Percentiles rank a stretch among this genome's conserved stretches.
These are phyloP conservation scores for Erynnis tages DNA, from an alignment of 2,888 invertebrate genomes.

Conservation along the genomic window DNA sequence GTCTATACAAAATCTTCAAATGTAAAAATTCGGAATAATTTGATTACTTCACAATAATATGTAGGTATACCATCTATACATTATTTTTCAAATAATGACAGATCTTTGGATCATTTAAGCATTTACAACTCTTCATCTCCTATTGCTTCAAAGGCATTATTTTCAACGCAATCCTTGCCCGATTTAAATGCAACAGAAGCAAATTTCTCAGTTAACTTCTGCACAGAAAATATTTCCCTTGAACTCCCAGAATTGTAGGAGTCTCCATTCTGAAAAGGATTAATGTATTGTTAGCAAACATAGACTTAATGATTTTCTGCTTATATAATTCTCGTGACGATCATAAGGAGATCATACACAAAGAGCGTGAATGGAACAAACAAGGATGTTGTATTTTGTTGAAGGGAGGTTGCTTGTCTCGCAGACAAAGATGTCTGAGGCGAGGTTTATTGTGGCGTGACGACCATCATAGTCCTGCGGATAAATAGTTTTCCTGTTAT, in stretches of 20 bases:
- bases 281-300: not conserved
- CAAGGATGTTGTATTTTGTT: too few relatives aligned
- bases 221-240: slow-evolving; percentile 87
- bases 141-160: slow-evolving; percentile 96
- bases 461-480: too few relatives aligned
- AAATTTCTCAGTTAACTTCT: slow-evolving; percentile 87
- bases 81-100: slow-evolving; percentile 33
- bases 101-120: slow-evolving; percentile 36
- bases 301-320: too few relatives aligned
- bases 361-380: too few relatives aligned
- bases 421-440: too few relatives aligned
- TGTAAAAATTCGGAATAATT: slow-evolving; percentile 27
- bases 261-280: slow-evolving; percentile 78
- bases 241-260: slow-evolving; percentile 75
- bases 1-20: slow-evolving; percentile 26
- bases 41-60: slow-evolving; percentile 27
- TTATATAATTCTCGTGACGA: too few relatives aligned
- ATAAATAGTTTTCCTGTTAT: too few relatives aligned
- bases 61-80: slow-evolving; percentile 25
- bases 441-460: too few relatives aligned
- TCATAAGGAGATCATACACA: too few relatives aligned
- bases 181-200: slow-evolving; percentile 86
- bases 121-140: slow-evolving; percentile 94
- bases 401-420: too few relatives aligned
- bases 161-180: slow-evolving; percentile 89